phyloP scores from a whole-genome alignment of 1,140 invertebrate species.

The Venturia canescens region DNA sequence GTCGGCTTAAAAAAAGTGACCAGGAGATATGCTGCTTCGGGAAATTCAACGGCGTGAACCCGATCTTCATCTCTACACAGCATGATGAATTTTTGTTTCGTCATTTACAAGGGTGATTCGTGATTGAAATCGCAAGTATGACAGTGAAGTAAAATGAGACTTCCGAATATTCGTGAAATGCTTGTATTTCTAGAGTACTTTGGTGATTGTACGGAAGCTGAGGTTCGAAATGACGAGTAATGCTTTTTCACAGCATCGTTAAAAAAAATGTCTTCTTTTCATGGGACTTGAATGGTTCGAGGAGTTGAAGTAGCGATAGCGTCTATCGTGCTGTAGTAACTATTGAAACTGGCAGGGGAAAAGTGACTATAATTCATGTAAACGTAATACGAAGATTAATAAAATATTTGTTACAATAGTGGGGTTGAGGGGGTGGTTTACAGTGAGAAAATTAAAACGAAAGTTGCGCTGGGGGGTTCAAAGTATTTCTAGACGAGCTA shows the following conservation, averaged over 20 bases:
- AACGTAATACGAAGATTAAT: neutral
- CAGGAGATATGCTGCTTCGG: too few relatives aligned
- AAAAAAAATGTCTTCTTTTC: neutral
- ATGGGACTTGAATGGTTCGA: slow-evolving; percentile 13
- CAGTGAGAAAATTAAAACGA: slow-evolving; percentile 31
- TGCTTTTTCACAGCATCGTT: slow-evolving; percentile 71
- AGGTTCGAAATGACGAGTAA: slow-evolving; percentile 58
- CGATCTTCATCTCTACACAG: neutral
- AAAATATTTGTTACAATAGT: neutral
- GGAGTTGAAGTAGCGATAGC: slow-evolving; percentile 40
- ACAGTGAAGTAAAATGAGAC: neutral
- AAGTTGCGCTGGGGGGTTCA: slow-evolving; percentile 19
- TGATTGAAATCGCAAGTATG: slow-evolving; percentile 23
- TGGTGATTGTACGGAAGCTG: slow-evolving; percentile 28
- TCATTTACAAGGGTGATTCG: neutral
- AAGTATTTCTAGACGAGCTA: slow-evolving; percentile 13
- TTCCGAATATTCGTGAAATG: slow-evolving; percentile 3
- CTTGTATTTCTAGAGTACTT: slow-evolving; percentile 8
- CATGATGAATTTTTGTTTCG: neutral
- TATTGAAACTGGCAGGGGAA: slow-evolving; percentile 32
- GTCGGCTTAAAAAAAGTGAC: too few relatives aligned
- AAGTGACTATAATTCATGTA: neutral
- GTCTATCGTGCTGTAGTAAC: slow-evolving; percentile 46
- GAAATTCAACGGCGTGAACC: too few relatives aligned
- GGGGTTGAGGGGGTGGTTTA: neutral